Evolutionary conservation across 2,888 invertebrate species (phyloP).

Genomic region (Dioctria linearis): DNA sequence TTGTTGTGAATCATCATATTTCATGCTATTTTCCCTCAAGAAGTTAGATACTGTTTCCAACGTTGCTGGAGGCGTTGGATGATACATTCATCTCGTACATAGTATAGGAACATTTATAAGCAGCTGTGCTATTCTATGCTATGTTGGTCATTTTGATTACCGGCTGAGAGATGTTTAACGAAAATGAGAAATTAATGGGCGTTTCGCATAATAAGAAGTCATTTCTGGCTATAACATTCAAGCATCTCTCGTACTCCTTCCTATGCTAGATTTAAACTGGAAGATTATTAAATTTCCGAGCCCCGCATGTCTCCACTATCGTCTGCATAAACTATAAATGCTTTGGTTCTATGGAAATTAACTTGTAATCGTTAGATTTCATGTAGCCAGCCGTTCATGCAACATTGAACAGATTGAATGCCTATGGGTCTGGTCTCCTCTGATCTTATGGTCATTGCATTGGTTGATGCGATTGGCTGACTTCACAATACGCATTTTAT

Average conservation of each 20-base stretch:
- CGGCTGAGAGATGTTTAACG: slow-evolving; percentile 21
- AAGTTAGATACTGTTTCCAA: slow-evolving; percentile 1
- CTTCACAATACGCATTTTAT: too few species aligned
- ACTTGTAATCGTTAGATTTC: slow-evolving; percentile 41
- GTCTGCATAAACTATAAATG: neutral
- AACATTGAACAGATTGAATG: slow-evolving; percentile 46
- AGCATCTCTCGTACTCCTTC: neutral
- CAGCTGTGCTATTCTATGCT: too few species aligned
- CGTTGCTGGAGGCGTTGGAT: slow-evolving; percentile 18
- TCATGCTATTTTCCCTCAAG: slow-evolving; percentile 22
- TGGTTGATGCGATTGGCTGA: too few species aligned
- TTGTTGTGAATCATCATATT: slow-evolving; percentile 39
- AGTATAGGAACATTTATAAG: too few species aligned
- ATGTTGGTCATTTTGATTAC: neutral
- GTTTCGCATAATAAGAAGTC: slow-evolving; percentile 35
- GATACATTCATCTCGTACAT: neutral
- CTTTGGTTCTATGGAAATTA: slow-evolving; percentile 25
- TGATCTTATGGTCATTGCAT: too few species aligned
- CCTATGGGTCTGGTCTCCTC: slow-evolving; percentile 6
- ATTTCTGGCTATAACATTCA: slow-evolving; percentile 7
- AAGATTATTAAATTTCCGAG: slow-evolving; percentile 27
- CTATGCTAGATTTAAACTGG: slow-evolving; percentile 1
- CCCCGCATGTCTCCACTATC: neutral
- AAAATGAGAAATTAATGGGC: slow-evolving; percentile 47
- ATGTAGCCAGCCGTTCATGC: slow-evolving; percentile 27